Evolutionary conservation across 35 echinoderm and acorn worm species (phyloP), one percentile per base, ranked within the genome.

Genomic region (Strongylocentrotus purpuratus): DNA sequence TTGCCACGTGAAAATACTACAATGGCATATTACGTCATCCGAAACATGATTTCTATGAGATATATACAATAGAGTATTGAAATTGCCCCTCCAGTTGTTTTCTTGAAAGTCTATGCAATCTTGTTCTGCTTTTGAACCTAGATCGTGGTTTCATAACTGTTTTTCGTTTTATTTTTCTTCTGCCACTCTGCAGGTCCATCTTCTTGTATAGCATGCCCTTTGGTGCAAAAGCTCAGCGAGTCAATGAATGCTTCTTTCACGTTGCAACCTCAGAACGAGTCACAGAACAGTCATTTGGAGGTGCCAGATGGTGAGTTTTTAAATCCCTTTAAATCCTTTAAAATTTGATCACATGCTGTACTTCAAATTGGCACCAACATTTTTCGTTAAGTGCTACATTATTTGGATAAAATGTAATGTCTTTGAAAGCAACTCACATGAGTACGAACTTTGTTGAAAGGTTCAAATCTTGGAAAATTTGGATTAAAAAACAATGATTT

Each of bases 131-230:
- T 41, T 41, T 41, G 35, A 41, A 41, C 35, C 35, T 59, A 14
- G 52, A 59, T 17, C 11, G 52, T 7, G 22, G 25, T 28, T n/a
- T 78, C 0, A 78, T 15, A 41, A 55, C 50, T 55, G 85, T 89
- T 46, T 89, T 25, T 28, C 33, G 14, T 89, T 33, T 28, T 88
- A 0, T 70, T 31, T 45, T 15, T 89, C 33, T 89, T 89, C 20
- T 89, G 15, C 87, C 87, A 45, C 8, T 41, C 28, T 45, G 25
- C 87, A 89, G 87, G 45, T 89, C 45, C 87, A 45, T 46, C 87
- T 89, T 46, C 87, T 45, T 89, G 87, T 89, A 33, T 89, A 89
- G 87, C 87, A 89, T 89, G 87, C 87, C 87, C 87, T 33, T 89
- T 89, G 87, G 87, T 45, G 87, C 87, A 89, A 46, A 89, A 33